These are phyloP conservation scores for Acanthoscelides obtectus DNA, from an alignment of 2,888 invertebrate species.

Conservation along the genomic window DNA sequence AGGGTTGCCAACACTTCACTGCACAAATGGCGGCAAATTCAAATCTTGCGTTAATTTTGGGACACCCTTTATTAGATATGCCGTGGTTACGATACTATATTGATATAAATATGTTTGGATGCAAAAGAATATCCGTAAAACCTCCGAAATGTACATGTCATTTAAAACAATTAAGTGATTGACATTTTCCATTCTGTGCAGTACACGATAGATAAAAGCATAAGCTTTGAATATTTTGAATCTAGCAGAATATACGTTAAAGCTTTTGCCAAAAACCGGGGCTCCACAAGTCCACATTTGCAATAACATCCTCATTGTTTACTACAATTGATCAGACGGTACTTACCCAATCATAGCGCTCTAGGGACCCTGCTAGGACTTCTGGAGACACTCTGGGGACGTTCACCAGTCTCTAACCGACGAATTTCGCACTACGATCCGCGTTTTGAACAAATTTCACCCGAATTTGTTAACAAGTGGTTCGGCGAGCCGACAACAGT, in stretches of 20 bases:
- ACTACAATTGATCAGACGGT: background rate
- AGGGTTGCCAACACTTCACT: no score
- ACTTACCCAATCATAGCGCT: conserved; percentile 39
- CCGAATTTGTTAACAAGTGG: conserved; percentile 47
- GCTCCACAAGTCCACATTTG: background rate
- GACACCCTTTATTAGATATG: no score
- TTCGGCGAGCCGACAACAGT: conserved; percentile 44
- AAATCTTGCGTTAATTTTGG: no score
- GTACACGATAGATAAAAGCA: background rate
- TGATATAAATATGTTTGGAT: no score
- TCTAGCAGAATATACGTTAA: background rate
- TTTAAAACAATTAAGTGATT: background rate
- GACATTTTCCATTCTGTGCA: background rate
- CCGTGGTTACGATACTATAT: no score
- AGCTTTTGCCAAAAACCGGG: background rate
- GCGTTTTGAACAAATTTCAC: conserved; percentile 34
- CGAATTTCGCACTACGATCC: background rate
- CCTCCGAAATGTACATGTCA: no score
- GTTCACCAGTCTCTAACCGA: conserved; percentile 8
- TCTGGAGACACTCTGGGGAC: background rate
- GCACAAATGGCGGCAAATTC: no score
- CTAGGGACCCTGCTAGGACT: conserved; percentile 1
- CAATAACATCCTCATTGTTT: background rate
- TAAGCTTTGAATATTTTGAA: background rate
- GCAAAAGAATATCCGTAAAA: no score